Evolutionary conservation across 2,797 vertebrate genomes (phyloP).

Genomic region (Delichon dasypus): DNA sequence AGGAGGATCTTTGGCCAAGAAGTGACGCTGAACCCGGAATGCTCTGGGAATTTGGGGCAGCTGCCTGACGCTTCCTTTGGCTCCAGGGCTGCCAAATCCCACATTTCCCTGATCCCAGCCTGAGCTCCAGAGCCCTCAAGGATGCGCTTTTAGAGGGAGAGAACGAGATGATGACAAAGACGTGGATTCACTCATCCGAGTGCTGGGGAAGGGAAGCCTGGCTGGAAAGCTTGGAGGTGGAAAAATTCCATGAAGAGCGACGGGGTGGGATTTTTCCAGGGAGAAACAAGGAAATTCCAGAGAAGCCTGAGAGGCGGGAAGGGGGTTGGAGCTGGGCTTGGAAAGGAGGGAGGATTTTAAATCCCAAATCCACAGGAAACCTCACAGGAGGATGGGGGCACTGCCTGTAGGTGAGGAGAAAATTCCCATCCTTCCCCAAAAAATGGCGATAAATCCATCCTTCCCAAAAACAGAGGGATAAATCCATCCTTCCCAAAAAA

Average conservation of each 20-base stretch:
- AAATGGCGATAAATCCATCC: neutral
- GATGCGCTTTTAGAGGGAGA: neutral
- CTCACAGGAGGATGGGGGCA: neutral
- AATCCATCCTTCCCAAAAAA: neutral
- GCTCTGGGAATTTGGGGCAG: neutral
- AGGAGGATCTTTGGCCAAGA: neutral
- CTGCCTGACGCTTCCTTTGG: neutral
- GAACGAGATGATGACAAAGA: neutral
- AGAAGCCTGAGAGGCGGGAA: neutral
- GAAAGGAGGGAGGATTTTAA: neutral
- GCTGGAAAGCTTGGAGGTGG: neutral
- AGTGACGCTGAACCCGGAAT: rapidly evolving
- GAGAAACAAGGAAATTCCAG: neutral
- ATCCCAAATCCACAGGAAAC: neutral
- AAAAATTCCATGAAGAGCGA: neutral
- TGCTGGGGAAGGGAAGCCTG: neutral
- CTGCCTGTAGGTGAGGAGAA: no score
- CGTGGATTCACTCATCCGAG: neutral
- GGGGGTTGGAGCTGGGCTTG: neutral
- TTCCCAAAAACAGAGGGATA: neutral
- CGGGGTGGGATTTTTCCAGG: neutral
- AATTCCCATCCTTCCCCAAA: neutral
- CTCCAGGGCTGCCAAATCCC: neutral
- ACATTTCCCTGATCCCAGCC: neutral
- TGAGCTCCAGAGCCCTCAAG: neutral